Evolutionary conservation across 2,888 invertebrate species (phyloP).

Genomic region (Andrena bicolor): DNA sequence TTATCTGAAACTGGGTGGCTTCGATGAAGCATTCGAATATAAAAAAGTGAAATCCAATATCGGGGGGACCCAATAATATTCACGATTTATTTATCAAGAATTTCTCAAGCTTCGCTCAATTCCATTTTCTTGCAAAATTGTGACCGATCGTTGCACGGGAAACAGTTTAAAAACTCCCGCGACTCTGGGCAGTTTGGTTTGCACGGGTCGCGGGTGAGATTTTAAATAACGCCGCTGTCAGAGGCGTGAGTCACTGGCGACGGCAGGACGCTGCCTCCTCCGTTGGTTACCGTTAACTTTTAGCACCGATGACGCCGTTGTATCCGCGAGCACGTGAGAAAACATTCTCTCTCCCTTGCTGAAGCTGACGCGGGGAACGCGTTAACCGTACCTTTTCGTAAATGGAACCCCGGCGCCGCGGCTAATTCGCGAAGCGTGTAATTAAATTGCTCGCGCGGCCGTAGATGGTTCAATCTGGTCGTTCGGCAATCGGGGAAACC

Average conservation of each 20-base stretch:
- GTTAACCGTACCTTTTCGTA: constrained; percentile 27
- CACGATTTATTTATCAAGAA: too few relatives aligned
- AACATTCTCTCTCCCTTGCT: constrained; percentile 46
- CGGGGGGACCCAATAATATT: too few relatives aligned
- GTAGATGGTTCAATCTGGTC: constrained; percentile 27
- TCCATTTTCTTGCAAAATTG: too few relatives aligned
- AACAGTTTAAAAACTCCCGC: background rate
- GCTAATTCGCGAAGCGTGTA: constrained; percentile 36
- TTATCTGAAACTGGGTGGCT: too few relatives aligned
- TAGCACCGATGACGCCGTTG: constrained; percentile 59
- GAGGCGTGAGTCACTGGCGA: constrained; percentile 60
- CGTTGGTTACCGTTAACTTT: constrained; percentile 70
- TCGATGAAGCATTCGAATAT: too few relatives aligned
- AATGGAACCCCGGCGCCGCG: constrained; percentile 3
- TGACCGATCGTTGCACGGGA: too few relatives aligned
- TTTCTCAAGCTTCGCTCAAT: too few relatives aligned
- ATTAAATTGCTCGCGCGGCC: constrained; percentile 38
- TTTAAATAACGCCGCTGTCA: constrained; percentile 15
- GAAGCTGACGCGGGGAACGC: background rate
- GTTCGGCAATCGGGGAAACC: constrained; percentile 19
- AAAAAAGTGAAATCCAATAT: too few relatives aligned
- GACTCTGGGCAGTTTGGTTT: constrained; percentile 28
- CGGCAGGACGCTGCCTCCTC: constrained; percentile 33
- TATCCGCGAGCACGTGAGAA: constrained; percentile 68
- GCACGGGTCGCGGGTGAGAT: background rate